phyloP scores from a whole-genome alignment of 2,888 invertebrate genomes.

The Ceratothoa steindachneri region DNA sequence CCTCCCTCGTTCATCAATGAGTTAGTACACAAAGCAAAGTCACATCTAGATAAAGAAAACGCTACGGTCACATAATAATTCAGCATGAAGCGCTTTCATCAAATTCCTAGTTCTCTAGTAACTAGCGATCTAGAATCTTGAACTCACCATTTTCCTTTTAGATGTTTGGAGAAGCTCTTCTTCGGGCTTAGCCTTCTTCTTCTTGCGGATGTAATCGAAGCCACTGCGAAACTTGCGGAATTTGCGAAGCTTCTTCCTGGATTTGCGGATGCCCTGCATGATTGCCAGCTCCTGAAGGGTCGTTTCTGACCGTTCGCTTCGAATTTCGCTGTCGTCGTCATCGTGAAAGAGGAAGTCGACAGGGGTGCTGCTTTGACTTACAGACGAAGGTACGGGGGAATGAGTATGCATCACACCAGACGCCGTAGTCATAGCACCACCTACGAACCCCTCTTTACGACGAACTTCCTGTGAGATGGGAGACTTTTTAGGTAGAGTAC shows the following conservation, averaged over 20 bases:
- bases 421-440: not conserved
- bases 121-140: no score
- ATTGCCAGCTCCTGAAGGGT: constrained; percentile 26
- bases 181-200: constrained; percentile 62
- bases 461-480: not conserved
- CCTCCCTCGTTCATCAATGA: no score
- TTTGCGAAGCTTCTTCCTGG: constrained; percentile 36
- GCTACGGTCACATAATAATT: no score
- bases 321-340: constrained; percentile 39
- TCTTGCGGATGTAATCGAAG: constrained; percentile 84
- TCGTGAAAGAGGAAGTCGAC: constrained; percentile 28
- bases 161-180: constrained; percentile 23
- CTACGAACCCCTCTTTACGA: not conserved
- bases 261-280: constrained; percentile 1
- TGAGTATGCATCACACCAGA: not conserved
- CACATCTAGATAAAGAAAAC: no score
- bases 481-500: not conserved
- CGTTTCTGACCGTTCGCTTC: constrained; percentile 38
- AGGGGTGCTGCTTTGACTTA: constrained; percentile 22
- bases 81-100: no score
- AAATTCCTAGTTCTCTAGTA: no score
- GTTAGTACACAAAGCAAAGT: no score
- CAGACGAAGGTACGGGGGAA: not conserved
- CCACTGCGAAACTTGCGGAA: constrained; percentile 65
- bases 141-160: constrained; percentile 17